Base-by-base conservation (phyloP, 2,888 invertebrate genomes). In the Tholera decimalis region DNA sequence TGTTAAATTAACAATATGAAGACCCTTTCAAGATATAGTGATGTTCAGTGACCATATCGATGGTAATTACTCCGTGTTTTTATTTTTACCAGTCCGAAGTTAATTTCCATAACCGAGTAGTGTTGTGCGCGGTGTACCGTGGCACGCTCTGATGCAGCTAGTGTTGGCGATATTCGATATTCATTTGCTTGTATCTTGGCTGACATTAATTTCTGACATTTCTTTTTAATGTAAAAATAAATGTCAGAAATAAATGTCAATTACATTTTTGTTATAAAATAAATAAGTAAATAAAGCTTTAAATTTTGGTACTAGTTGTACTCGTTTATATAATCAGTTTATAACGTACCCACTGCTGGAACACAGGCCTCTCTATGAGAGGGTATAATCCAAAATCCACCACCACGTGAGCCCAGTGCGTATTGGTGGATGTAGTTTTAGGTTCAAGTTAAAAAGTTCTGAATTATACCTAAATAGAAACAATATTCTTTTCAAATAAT, bases 91-190 rank as follows among this genome's bases (percentile, higher is more conserved):
- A 80, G 82, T 80, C 86, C 87, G 84, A 88, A 87, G 90, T 90
- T 92, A 91, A 93, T 94, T 93, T 93, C 93, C 94, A 94, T 94
- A 93, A 92, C 91, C 87, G 90, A 93, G 91, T 90, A 88, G 89
- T 85, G 88, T 82, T 84, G 88, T 83, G 88, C 85, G 91, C 94
- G 88, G 87, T 90, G 89, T 94, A 93, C 89, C 94, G 93, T 94
- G 83, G 88, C 89, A 80, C 86, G 89, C 88, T 83, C 84, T 66
- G 63, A 87, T 81, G 85, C 83, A 67, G 60, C 57, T 92, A 94
- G 92, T 77, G 93, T 75, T 88, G 93, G 46, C 65, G 66, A 41
- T 43, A 63, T 70, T 88, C 85, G 87, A 87, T 85, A 44, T 41
- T 15, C 4, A 1, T 55, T 43, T 33, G 8, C 22, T 39, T 26